Evolutionary conservation across 2,888 invertebrate genomes (phyloP), one percentile per base, ranked within the genome.

Genomic region (Thera obeliscata): DNA sequence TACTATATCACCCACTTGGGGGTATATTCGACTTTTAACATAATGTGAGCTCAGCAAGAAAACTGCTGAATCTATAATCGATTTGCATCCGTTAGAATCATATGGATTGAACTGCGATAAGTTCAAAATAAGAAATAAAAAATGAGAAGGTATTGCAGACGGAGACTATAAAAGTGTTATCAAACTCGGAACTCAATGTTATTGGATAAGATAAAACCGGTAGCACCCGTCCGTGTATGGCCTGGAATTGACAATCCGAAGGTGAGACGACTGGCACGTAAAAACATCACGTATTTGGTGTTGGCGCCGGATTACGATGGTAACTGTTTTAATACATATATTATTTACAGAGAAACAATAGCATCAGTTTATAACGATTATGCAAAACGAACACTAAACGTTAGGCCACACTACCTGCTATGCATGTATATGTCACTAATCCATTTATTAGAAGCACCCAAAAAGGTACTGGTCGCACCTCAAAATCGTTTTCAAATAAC

Each of bases 201-300:
- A 69, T 69, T 69, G 66, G 60, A 63, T 66, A 56, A 69, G 55
- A 69, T 69, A 69, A 66, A 69, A 66, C 69, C 49, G 63, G 66
- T 36, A 65, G 62, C 59, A 50, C 55, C 33, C 58, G 62, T 66
- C 55, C 60, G 36, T 63, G 56, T 57, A 60, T 57, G 63, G 50
- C 58, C 33, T 63, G 54, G 60, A 69, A 65, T 65, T 56, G 60
- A 49, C 60, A 57, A 63, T 67, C 58, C 50, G 66, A 64, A 67
- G 69, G 60, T 67, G 66, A 66, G 52, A 61, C 61, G 33, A 52
- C 52, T 35, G 61, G 9, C 55, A 56, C 49, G 56, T 57, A 60
- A 64, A 54, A 58, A 60, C 22, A n/a, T 65, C 62, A 56, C 59
- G 60, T 12, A 60, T 66, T 63, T 60, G 38, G 52, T 56, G 35